phyloP scores from a whole-genome alignment of 2,797 vertebrate genomes.

The Pangasius mekongensis region DNA sequence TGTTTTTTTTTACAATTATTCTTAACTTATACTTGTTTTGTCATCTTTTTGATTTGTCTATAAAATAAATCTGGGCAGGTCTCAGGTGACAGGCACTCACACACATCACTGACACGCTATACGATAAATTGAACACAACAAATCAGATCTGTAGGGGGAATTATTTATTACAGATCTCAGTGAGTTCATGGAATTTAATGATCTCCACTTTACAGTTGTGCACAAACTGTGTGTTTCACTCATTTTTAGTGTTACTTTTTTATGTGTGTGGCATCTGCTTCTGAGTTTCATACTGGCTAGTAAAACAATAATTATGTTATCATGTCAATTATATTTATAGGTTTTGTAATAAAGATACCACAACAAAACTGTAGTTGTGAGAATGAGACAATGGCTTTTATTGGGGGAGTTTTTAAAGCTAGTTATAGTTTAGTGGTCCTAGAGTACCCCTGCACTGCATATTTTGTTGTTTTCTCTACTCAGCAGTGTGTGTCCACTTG shows the following conservation, averaged over 20 bases:
- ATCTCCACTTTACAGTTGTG: neutral
- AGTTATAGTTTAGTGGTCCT: neutral
- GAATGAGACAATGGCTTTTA: neutral
- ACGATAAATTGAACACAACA: neutral
- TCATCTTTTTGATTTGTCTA: neutral
- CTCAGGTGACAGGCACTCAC: neutral
- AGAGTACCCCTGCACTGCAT: neutral
- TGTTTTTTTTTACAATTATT: neutral
- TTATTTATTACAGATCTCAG: neutral
- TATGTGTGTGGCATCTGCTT: constrained; percentile 7
- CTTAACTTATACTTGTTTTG: neutral
- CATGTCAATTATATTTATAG: constrained; percentile 17
- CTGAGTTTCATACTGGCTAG: neutral
- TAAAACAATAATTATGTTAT: neutral
- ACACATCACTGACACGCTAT: neutral
- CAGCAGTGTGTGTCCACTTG: neutral
- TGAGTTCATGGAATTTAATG: neutral
- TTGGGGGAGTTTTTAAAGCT: neutral
- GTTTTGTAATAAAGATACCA: constrained; percentile 4
- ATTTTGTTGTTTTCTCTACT: neutral
- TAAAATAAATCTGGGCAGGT: constrained; percentile 2
- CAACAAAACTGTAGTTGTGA: neutral
- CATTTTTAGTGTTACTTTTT: neutral
- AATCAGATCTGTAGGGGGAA: neutral
- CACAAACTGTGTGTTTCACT: neutral